Conservation (phyloP, 2,888 invertebrate species). For the Cryptocheilus praepositus region DNA sequence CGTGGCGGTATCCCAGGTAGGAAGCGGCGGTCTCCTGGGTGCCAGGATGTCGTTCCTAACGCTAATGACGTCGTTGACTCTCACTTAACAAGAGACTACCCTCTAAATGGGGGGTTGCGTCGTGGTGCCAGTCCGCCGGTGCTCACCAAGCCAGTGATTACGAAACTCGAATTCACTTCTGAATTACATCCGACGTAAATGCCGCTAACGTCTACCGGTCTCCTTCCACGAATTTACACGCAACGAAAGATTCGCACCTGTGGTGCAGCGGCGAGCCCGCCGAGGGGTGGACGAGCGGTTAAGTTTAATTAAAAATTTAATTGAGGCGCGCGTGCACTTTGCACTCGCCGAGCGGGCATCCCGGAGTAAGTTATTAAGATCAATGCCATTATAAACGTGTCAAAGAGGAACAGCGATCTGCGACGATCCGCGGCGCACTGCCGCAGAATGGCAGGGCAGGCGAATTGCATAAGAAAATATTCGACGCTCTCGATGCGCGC, state of each 20-base stretch:
- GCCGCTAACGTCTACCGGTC: constrained; percentile 37
- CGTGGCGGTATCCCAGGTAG: constrained; percentile 42
- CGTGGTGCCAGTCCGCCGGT: constrained; percentile 43
- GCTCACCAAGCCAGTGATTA: constrained; percentile 53
- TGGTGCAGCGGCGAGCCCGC: neutral
- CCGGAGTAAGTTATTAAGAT: constrained; percentile 27
- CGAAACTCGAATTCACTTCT: constrained; percentile 57
- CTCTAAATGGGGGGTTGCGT: constrained; percentile 61
- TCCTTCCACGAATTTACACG: constrained; percentile 1
- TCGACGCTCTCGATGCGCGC: constrained; percentile 25
- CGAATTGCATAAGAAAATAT: constrained; percentile 32
- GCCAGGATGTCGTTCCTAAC: constrained; percentile 61
- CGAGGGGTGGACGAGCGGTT: neutral
- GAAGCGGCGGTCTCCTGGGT: constrained; percentile 54
- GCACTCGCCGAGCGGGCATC: neutral
- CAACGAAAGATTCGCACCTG: constrained; percentile 3
- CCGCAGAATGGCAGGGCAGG: neutral
- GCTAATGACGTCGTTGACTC: constrained; percentile 68
- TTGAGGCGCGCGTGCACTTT: neutral
- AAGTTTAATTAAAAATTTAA: constrained; percentile 3
- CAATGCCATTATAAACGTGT: constrained; percentile 44
- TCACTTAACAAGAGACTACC: constrained; percentile 67
- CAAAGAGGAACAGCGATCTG: constrained; percentile 30
- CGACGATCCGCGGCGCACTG: neutral
- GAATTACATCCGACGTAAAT: constrained; percentile 52